Conservation (phyloP, 2,888 invertebrate species). For the Myopa testacea region DNA sequence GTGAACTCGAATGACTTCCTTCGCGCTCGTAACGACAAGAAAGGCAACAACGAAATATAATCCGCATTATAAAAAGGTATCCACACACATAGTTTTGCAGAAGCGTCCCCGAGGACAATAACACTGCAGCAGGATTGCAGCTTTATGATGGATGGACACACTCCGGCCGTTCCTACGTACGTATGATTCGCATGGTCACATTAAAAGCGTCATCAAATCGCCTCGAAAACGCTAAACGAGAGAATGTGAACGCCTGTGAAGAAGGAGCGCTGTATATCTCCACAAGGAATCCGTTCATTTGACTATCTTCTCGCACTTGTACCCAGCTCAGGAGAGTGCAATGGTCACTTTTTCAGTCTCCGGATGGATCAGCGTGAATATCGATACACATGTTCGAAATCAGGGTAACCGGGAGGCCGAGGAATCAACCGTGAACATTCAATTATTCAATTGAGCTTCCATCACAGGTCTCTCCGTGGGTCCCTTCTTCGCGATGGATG, state of each 20-base stretch:
- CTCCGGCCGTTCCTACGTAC: background rate
- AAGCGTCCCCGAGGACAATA: constrained; percentile 30
- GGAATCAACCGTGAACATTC: background rate
- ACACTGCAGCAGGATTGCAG: constrained; percentile 36
- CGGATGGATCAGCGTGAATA: background rate
- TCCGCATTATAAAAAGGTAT: constrained; percentile 5
- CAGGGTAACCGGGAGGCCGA: background rate
- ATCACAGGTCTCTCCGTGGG: background rate
- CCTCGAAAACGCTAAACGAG: background rate
- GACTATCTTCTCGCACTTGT: no score
- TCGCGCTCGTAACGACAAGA: constrained; percentile 19
- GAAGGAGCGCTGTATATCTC: no score
- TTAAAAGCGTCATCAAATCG: background rate
- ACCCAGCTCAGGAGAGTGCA: no score
- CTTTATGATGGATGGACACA: constrained; percentile 34
- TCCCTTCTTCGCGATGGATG: background rate
- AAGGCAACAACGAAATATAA: background rate
- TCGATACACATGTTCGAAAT: background rate
- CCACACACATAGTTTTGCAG: background rate
- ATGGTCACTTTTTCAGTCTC: background rate
- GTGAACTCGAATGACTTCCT: constrained; percentile 51
- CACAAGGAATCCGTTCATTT: no score
- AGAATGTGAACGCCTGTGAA: background rate
- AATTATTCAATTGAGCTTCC: background rate
- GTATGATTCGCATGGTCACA: background rate